Evolutionary conservation across 53 echinoderm and acorn worm species (phyloP).

Genomic region (Henricia sp.): DNA sequence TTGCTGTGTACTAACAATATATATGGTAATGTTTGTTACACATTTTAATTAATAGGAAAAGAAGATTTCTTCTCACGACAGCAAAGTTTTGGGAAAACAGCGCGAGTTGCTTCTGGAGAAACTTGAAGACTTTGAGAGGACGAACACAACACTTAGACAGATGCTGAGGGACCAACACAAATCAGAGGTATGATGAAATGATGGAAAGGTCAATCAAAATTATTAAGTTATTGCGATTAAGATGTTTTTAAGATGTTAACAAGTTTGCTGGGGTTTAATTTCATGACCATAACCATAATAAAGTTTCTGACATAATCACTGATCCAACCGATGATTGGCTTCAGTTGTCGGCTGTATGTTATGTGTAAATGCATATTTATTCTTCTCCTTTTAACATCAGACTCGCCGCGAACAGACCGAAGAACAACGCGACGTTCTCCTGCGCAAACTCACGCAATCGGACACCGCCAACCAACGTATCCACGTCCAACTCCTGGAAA

Average conservation of each 20-base stretch:
- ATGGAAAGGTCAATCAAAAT: too few relatives aligned
- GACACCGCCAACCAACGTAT: constrained; percentile 80
- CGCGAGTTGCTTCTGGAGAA: constrained; percentile 84
- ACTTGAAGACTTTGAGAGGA: constrained; percentile 86
- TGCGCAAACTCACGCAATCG: constrained; percentile 91
- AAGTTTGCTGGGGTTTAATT: too few relatives aligned
- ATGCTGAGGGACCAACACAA: constrained; percentile 90
- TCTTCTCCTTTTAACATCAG: constrained; percentile 57
- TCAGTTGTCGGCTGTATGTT: too few relatives aligned
- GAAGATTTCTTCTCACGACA: constrained; percentile 78
- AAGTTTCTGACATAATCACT: too few relatives aligned
- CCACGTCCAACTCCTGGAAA: constrained; percentile 68
- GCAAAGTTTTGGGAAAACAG: constrained; percentile 85
- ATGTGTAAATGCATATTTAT: too few relatives aligned
- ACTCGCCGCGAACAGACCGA: constrained; percentile 67
- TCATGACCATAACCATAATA: too few relatives aligned
- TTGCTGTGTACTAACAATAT: too few relatives aligned
- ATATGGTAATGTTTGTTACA: too few relatives aligned
- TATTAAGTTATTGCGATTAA: too few relatives aligned
- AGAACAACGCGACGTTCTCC: constrained; percentile 91
- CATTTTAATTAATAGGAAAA: constrained; percentile 74
- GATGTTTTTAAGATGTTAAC: too few relatives aligned
- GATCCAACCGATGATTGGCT: too few relatives aligned
- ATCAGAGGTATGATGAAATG: constrained; percentile 85
- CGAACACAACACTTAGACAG: constrained; percentile 75